Evolutionary conservation across 2,797 vertebrate genomes (phyloP).

Genomic region (Tokudaia muenninki): DNA sequence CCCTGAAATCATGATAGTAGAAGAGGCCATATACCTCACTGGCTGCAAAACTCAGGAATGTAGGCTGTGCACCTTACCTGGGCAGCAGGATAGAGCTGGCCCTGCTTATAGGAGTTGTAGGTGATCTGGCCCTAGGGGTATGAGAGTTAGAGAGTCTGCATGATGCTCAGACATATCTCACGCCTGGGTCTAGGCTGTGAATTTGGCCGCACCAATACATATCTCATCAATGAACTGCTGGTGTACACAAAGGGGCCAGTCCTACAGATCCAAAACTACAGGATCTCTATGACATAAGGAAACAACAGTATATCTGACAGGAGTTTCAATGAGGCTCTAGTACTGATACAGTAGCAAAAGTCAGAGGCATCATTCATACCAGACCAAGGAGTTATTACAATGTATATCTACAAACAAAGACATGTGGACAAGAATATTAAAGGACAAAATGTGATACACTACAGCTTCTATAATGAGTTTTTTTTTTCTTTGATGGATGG

Average conservation of each 20-base stretch:
- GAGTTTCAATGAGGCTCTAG: neutral
- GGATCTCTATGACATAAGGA: neutral
- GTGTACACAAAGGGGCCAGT: neutral
- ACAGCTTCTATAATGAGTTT: neutral
- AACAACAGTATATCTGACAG: neutral
- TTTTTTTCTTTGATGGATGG: neutral
- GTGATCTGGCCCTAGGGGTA: no score
- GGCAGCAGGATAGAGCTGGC: no score
- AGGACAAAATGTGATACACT: neutral
- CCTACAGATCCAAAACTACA: neutral
- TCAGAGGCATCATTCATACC: neutral
- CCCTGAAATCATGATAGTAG: no score
- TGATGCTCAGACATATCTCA: no score
- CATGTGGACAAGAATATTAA: neutral
- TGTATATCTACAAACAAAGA: neutral
- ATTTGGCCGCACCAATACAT: no score
- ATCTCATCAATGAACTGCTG: neutral
- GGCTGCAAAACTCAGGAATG: no score
- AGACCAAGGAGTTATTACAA: neutral
- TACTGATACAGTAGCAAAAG: neutral
- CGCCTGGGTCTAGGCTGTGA: no score
- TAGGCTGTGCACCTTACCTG: no score
- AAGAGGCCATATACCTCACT: no score
- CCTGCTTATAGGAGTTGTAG: no score
- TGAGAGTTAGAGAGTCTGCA: no score